Evolutionary conservation across 2,113 vertebrate genomes (phyloP).

Genomic region (Thymallus thymallus): DNA sequence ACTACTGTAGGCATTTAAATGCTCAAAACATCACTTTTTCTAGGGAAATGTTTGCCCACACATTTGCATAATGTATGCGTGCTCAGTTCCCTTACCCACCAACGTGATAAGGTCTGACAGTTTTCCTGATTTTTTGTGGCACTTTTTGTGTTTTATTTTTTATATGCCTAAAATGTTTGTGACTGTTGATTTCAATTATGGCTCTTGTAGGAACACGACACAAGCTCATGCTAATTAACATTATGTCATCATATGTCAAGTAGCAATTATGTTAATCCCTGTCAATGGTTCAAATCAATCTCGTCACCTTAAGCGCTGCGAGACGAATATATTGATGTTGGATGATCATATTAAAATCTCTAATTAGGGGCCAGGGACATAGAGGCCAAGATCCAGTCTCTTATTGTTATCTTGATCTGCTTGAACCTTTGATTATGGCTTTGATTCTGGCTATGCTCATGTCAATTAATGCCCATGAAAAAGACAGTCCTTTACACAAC

Average conservation of each 20-base stretch:
- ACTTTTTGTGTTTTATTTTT: slow-evolving; percentile 19
- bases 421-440: slow-evolving; percentile 12
- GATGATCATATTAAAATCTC: slow-evolving; percentile 25
- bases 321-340: slow-evolving; percentile 20
- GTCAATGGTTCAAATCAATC: slow-evolving; percentile 47
- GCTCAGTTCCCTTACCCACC: background rate
- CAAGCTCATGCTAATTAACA: slow-evolving; percentile 53
- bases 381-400: slow-evolving; percentile 12
- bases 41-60: background rate
- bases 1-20: background rate
- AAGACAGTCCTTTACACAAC: slow-evolving; percentile 11
- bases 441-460: background rate
- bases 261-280: slow-evolving; percentile 61
- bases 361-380: slow-evolving; percentile 22
- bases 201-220: slow-evolving; percentile 21
- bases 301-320: slow-evolving; percentile 31
- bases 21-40: background rate
- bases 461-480: background rate
- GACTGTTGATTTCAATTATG: slow-evolving; percentile 45
- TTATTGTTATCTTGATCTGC: slow-evolving; percentile 17
- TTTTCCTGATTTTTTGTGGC: slow-evolving; percentile 28
- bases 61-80: background rate
- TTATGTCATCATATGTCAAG: slow-evolving; percentile 50
- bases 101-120: slow-evolving; percentile 23
- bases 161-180: slow-evolving; percentile 26